These are phyloP conservation scores for Conus ventricosus DNA, from an alignment of 1,140 invertebrate species.

Conservation along the genomic window DNA sequence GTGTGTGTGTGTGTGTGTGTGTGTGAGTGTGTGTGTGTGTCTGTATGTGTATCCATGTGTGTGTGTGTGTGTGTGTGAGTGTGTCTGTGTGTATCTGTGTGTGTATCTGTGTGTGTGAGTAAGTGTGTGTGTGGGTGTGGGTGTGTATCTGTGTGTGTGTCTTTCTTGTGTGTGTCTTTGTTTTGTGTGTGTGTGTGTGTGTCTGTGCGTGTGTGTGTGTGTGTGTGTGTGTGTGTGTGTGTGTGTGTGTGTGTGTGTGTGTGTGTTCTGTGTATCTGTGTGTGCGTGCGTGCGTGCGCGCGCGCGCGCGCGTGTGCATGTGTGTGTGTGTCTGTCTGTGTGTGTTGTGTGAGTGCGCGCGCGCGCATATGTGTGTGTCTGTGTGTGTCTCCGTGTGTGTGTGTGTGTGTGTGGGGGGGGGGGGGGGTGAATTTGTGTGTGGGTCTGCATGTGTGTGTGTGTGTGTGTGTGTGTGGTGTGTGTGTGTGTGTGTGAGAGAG, in stretches of 20 bases:
- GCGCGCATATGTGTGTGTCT: background rate
- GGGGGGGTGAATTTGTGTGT: background rate
- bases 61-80: background rate
- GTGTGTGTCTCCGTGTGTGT: slow-evolving; percentile 4
- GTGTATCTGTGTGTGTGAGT: background rate
- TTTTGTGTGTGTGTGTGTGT: slow-evolving; percentile 22
- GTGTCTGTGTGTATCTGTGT: no score
- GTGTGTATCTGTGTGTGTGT: slow-evolving; percentile 11
- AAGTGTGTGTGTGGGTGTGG: background rate
- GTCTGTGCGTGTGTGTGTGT: slow-evolving; percentile 12
- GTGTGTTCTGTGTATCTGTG: background rate
- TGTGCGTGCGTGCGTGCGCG: background rate
- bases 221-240: slow-evolving; percentile 16
- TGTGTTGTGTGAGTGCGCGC: background rate
- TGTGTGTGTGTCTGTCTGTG: slow-evolving; percentile 11
- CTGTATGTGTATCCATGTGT: slow-evolving; percentile 1
- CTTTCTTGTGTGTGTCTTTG: background rate
- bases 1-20: no score
- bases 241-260: slow-evolving; percentile 14
- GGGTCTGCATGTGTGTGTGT: background rate
- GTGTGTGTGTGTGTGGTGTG: slow-evolving; percentile 11
- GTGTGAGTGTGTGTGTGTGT: background rate
- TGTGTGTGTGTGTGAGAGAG: background rate
- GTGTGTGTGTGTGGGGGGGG: slow-evolving; percentile 22
- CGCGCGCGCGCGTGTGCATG: background rate